Percentiles rank a stretch among this genome's conserved stretches.
phyloP scores from a whole-genome alignment of 2,113 vertebrate genomes.

The Glaucidium brasilianum region DNA sequence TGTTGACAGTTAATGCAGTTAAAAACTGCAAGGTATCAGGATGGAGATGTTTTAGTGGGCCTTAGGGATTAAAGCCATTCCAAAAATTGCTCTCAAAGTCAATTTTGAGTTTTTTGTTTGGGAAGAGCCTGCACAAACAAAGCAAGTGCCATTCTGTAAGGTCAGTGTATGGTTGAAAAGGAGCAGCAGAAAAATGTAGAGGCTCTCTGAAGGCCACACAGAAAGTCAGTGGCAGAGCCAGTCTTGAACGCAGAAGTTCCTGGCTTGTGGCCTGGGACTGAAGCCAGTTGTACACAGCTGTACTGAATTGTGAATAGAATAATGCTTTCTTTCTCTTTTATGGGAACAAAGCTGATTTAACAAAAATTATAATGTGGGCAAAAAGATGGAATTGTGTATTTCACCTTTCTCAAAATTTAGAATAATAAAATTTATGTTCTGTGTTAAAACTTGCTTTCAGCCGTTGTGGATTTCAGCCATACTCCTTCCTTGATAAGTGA shows the following conservation, averaged over 20 bases:
- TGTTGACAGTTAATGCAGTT: neutral
- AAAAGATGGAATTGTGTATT: neutral
- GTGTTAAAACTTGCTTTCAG: neutral
- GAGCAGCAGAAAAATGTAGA: neutral
- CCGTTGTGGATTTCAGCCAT: neutral
- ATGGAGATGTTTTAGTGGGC: neutral
- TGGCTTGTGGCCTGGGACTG: conserved; percentile 25
- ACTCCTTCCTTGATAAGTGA: too few relatives aligned
- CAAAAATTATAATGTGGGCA: neutral
- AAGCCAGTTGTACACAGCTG: neutral
- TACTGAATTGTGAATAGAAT: conserved; percentile 1
- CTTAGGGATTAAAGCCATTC: neutral
- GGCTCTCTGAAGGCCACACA: conserved; percentile 3
- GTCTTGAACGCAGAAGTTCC: conserved; percentile 42
- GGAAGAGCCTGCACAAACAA: neutral
- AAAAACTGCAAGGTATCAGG: neutral
- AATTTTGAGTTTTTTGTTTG: neutral
- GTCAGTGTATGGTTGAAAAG: neutral
- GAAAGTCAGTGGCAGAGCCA: conserved; percentile 11
- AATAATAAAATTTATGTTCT: neutral
- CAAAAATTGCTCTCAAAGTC: neutral
- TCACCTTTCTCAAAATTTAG: neutral
- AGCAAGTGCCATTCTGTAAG: neutral
- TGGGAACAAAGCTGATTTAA: neutral
- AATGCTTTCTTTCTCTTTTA: neutral